phyloP scores from a whole-genome alignment of 2,888 invertebrate species.

The Plutella xylostella region DNA sequence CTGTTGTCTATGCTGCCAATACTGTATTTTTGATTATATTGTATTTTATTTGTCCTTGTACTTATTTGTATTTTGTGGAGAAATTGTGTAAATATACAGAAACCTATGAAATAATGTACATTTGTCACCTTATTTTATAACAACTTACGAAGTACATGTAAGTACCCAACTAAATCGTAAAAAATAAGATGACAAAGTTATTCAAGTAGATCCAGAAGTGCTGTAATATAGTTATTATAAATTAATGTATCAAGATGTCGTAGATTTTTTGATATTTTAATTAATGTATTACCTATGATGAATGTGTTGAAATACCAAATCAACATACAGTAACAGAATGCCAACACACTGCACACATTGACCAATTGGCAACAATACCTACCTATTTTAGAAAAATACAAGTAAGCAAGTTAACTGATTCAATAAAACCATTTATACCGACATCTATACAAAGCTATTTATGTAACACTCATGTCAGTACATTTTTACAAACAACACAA shows the following conservation, averaged over 20 bases:
- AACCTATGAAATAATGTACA: background rate
- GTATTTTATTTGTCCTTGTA: constrained; percentile 16
- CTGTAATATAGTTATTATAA: constrained; percentile 20
- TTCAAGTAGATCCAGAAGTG: constrained; percentile 57
- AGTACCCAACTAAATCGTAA: constrained; percentile 8
- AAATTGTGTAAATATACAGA: constrained; percentile 9
- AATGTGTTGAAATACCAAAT: background rate
- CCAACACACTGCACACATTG: constrained; percentile 68
- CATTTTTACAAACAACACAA: constrained; percentile 25
- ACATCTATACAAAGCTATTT: too few relatives aligned
- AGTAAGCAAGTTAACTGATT: too few relatives aligned
- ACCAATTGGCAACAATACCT: constrained; percentile 8
- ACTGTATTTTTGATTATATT: background rate
- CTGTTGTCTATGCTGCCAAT: constrained; percentile 14
- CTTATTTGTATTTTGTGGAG: constrained; percentile 5
- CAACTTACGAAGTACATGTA: background rate
- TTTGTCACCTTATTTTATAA: constrained; percentile 7
- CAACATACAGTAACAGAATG: constrained; percentile 22
- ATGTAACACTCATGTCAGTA: background rate
- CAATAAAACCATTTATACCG: too few relatives aligned
- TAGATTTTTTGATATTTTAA: constrained; percentile 10
- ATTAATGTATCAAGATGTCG: constrained; percentile 40
- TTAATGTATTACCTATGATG: background rate
- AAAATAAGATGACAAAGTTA: constrained; percentile 24
- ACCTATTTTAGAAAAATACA: constrained; percentile 1